Conservation (phyloP, 1,140 invertebrate species). For the Teleogryllus occipitalis region DNA sequence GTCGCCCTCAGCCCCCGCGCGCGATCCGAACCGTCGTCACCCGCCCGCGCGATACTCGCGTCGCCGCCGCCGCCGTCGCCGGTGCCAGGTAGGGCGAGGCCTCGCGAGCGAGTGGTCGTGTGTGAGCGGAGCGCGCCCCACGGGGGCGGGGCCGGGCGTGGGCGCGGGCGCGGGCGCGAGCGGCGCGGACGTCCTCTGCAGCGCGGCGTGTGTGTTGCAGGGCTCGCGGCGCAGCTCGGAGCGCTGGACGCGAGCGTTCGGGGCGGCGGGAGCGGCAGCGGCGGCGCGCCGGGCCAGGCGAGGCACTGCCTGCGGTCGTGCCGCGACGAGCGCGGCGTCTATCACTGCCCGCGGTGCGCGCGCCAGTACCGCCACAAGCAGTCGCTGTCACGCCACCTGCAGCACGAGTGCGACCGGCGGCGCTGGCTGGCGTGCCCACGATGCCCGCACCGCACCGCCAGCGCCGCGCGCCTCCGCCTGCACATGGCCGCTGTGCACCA, state of each 20-base stretch:
- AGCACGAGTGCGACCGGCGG: conserved; percentile 34
- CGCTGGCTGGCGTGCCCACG: conserved; percentile 33
- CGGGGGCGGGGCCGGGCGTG: no score
- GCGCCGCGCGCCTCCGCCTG: background rate
- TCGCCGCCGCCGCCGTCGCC: no score
- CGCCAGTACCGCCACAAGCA: conserved; percentile 49
- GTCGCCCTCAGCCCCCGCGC: no score
- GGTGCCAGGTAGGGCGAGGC: no score
- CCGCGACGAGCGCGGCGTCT: background rate
- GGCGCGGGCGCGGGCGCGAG: no score
- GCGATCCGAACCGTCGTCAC: no score
- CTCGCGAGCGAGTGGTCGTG: no score
- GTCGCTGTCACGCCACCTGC: conserved; percentile 36
- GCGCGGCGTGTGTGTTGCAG: no score
- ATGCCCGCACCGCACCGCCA: conserved; percentile 35
- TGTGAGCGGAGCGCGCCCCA: no score
- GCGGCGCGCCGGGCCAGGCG: background rate
- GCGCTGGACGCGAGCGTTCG: background rate
- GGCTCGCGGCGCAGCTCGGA: background rate
- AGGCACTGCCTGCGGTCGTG: background rate
- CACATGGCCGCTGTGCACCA: background rate
- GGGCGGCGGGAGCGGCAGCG: no score
- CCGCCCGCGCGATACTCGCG: no score
- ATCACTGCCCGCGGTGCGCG: conserved; percentile 38
- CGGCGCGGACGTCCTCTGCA: no score